Base-by-base conservation (phyloP, 2,797 vertebrate species). In the Ciconia nigra region DNA sequence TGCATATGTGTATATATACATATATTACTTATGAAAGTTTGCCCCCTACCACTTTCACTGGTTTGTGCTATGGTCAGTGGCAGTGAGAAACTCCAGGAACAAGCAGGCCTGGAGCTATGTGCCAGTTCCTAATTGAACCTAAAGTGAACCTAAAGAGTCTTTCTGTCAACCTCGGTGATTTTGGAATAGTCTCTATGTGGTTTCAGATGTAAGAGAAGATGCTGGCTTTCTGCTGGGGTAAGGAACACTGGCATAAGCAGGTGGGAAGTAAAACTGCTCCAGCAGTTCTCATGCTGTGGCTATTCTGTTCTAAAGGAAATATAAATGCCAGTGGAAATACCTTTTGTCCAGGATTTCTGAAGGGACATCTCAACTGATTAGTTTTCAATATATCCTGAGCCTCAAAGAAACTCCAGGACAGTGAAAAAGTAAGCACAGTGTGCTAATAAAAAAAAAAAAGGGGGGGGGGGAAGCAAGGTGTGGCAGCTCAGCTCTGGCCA, bases 401-500 rank as follows among this genome's bases (percentile, higher is more conserved):
- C 33, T 33, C 41, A 63, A 52, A 62, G 54, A 63, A 85, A 63
- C 39, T 62, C 29, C 33, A 54, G 39, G 35, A 47, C 7, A 63
- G 15, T 63, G 33, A 21, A 70, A 76, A 65, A 79, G 13, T 46
- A 49, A 61, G 4, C 11, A 71, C 4, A n/a, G 44, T 20, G 15
- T 71, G 46, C 29, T 47, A 55, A 55, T 24, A 13, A 22, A 47
- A 46, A 55, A 47, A 46, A 55, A 13, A n/a, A 42, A 26, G 2
- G 7, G 2, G 3, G 1, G 12, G 9, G 10, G 14, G 13, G 3
- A 26, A 11, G 11, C 29, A 42, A 78, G 9, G 9, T 62, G 18
- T 51, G 20, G 16, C 19, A 46, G 41, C 12, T 61, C 13, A 35
- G 52, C 39, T 76, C 26, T 93, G 46, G 26, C n/a, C 28, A 59